phyloP scores from a whole-genome alignment of 2,888 invertebrate genomes.

The Coronaproctus castanopsis region DNA sequence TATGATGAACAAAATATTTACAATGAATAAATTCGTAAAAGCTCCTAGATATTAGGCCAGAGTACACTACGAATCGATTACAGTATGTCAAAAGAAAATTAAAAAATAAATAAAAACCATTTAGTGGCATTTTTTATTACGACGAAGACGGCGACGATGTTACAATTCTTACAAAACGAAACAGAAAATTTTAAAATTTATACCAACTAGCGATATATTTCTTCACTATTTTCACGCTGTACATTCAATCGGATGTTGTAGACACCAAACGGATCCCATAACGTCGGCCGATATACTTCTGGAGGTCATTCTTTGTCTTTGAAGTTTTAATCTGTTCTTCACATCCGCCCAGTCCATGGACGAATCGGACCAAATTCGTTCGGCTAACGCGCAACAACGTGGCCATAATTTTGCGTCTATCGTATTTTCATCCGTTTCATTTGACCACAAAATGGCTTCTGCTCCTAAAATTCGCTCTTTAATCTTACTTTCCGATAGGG shows the following conservation, averaged over 20 bases:
- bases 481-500: slow-evolving; percentile 25
- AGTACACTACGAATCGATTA: too few species aligned
- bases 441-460: slow-evolving; percentile 68
- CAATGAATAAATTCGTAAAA: too few species aligned
- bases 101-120: too few species aligned
- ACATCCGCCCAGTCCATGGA: slow-evolving; percentile 40
- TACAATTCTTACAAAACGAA: too few species aligned
- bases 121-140: too few species aligned
- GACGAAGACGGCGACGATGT: too few species aligned
- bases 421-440: slow-evolving; percentile 36
- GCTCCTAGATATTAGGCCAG: too few species aligned
- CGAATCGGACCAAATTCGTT: slow-evolving; percentile 65
- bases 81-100: too few species aligned
- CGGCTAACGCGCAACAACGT: slow-evolving; percentile 60
- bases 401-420: slow-evolving; percentile 62
- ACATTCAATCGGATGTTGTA: slow-evolving; percentile 28
- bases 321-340: slow-evolving; percentile 46
- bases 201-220: too few species aligned
- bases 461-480: slow-evolving; percentile 37
- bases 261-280: slow-evolving; percentile 66
- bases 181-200: too few species aligned
- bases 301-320: slow-evolving; percentile 48
- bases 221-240: not conserved
- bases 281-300: slow-evolving; percentile 52
- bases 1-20: too few species aligned